phyloP scores from a whole-genome alignment of 1,140 invertebrate species.

The Papilio polytes region DNA sequence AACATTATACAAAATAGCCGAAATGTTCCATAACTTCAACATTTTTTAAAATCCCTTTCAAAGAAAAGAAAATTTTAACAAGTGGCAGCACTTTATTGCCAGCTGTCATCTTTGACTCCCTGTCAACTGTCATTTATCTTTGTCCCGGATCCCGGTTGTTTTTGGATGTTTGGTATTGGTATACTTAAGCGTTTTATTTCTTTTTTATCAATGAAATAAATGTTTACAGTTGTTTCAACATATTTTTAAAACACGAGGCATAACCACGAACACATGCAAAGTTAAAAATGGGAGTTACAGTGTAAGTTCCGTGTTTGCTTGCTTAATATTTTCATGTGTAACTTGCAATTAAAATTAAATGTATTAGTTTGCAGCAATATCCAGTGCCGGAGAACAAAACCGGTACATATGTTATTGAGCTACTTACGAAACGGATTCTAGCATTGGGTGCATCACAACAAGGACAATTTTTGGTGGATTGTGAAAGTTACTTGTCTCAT shows the following conservation, averaged over 20 bases:
- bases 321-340: background rate
- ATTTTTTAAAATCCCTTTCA: background rate
- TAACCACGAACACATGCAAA: background rate
- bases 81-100: background rate
- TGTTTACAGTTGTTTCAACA: background rate
- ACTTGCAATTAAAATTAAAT: background rate
- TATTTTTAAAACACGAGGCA: background rate
- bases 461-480: slow-evolving; percentile 97
- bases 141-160: background rate
- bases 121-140: background rate
- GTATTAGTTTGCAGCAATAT: slow-evolving; percentile 89
- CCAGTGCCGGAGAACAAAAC: slow-evolving; percentile 94
- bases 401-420: slow-evolving; percentile 93
- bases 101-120: background rate
- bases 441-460: slow-evolving; percentile 93
- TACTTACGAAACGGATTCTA: slow-evolving; percentile 92
- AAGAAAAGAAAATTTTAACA: background rate
- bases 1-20: background rate
- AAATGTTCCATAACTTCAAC: background rate
- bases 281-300: slow-evolving; percentile 72
- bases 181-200: background rate
- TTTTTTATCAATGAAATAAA: background rate
- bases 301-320: slow-evolving; percentile 61
- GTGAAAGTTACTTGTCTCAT: slow-evolving; percentile 95
- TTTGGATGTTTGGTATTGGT: background rate